These are phyloP conservation scores for Caenorhabditis sinica DNA, from an alignment of 2,888 invertebrate species.

Conservation along the genomic window DNA sequence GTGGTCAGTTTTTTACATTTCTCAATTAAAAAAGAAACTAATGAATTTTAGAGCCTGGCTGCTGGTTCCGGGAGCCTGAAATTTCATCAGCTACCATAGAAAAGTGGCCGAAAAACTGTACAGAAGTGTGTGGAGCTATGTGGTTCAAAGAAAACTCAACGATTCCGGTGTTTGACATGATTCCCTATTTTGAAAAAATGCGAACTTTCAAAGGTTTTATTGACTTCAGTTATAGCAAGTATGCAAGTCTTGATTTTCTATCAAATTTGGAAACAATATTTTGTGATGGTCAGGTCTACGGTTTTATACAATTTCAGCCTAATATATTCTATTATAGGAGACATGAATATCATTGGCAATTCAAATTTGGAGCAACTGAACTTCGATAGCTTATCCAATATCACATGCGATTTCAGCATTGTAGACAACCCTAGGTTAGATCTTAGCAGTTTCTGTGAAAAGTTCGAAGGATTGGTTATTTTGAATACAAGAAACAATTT, in stretches of 20 bases:
- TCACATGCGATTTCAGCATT: constrained; percentile 9
- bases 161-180: constrained; percentile 19
- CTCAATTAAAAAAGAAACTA: no score
- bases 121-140: constrained; percentile 15
- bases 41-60: no score
- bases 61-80: neutral
- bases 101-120: constrained; percentile 21
- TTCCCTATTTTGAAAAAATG: constrained; percentile 21
- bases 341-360: neutral
- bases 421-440: constrained; percentile 1
- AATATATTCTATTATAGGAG: neutral
- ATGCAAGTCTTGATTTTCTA: constrained; percentile 22
- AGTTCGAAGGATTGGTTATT: neutral
- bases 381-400: neutral
- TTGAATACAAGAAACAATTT: neutral
- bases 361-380: neutral
- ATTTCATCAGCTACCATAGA: constrained; percentile 5
- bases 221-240: neutral
- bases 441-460: neutral
- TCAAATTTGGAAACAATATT: constrained; percentile 7
- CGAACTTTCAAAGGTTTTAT: constrained; percentile 24
- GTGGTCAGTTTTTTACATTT: no score
- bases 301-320: neutral
- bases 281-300: neutral
- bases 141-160: neutral